Conservation (phyloP, 2,797 vertebrate genomes). For the Manis javanica region DNA sequence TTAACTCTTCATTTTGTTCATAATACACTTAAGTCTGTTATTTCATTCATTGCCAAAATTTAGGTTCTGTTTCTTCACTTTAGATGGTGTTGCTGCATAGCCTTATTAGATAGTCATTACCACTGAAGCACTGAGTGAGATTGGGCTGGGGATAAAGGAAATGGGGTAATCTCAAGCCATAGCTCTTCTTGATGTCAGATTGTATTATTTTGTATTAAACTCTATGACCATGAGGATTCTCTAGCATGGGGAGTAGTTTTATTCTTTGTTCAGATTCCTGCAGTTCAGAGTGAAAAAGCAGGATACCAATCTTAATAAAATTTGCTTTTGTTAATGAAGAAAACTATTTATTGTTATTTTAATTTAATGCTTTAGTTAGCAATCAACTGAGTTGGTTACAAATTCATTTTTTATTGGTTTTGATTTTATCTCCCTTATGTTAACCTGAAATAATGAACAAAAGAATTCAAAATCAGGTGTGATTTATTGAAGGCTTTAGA, state of each 20-base stretch:
- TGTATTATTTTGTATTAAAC: background rate
- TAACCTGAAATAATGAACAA: background rate
- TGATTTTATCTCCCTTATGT: background rate
- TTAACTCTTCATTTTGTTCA: background rate
- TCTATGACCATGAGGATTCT: background rate
- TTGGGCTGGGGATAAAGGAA: background rate
- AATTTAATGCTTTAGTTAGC: background rate
- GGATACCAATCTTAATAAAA: background rate
- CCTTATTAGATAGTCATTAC: background rate
- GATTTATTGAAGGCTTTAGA: background rate
- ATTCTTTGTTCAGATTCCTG: background rate
- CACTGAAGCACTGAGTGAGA: background rate
- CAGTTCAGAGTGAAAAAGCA: background rate
- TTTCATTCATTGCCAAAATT: background rate
- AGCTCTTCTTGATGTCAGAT: background rate
- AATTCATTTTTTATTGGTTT: background rate
- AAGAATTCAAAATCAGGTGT: background rate
- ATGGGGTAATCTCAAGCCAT: background rate
- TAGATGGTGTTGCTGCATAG: background rate
- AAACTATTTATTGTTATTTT: background rate
- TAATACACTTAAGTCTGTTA: background rate
- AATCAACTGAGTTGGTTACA: background rate
- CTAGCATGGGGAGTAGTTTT: background rate
- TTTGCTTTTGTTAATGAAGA: slow-evolving; percentile 30
- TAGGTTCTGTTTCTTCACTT: background rate